Conservation (phyloP, 2,888 invertebrate species). For the Erpobdella octoculata region DNA sequence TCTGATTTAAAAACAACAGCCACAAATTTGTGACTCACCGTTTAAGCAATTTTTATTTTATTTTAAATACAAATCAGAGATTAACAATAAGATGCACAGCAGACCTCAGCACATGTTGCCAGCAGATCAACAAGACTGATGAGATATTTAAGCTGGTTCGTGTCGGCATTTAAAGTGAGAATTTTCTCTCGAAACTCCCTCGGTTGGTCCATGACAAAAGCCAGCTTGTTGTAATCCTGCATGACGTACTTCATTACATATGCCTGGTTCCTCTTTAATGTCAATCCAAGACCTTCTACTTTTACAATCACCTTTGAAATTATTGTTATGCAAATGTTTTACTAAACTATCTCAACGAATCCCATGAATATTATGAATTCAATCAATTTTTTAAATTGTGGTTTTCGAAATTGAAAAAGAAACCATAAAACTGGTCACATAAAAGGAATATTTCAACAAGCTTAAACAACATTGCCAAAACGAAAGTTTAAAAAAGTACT, state of each 20-base stretch:
- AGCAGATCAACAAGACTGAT: constrained; percentile 49
- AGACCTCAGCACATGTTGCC: constrained; percentile 51
- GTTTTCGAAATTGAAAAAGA: too few relatives aligned
- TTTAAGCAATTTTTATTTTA: not conserved
- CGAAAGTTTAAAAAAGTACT: too few relatives aligned
- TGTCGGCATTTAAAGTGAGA: constrained; percentile 38
- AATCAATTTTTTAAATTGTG: too few relatives aligned
- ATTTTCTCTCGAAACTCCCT: constrained; percentile 45
- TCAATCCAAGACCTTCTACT: constrained; percentile 45
- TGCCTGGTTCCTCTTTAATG: constrained; percentile 51
- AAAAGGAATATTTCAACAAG: not conserved
- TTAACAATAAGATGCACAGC: not conserved
- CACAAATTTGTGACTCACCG: too few relatives aligned
- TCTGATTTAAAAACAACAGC: too few relatives aligned
- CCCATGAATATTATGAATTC: too few relatives aligned
- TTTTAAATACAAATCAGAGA: not conserved
- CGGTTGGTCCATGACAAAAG: constrained; percentile 46
- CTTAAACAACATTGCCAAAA: too few relatives aligned
- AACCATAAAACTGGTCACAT: not conserved
- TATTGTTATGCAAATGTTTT: too few relatives aligned
- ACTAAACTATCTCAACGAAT: too few relatives aligned
- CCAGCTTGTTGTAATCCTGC: constrained; percentile 50
- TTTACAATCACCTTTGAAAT: constrained; percentile 13
- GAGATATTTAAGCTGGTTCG: constrained; percentile 43
- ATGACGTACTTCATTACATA: constrained; percentile 52